Conservation (phyloP, 2,888 invertebrate species). For the Hybos culiciformis region DNA sequence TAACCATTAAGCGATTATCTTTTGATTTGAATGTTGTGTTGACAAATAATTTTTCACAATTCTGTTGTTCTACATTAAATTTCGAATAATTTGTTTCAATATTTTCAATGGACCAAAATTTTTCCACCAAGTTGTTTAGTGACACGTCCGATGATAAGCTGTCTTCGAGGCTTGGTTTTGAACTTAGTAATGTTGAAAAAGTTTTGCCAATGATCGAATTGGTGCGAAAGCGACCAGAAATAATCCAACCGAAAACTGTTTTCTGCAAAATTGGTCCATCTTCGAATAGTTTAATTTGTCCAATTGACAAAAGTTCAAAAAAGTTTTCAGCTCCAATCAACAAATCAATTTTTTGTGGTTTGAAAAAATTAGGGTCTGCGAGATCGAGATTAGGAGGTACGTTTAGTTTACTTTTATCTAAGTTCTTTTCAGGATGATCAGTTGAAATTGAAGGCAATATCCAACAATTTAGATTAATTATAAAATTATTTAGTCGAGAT, state of each 20-base stretch:
- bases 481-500: background rate
- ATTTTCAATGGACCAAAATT: constrained; percentile 13
- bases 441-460: background rate
- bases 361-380: background rate
- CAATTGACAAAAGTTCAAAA: constrained; percentile 12
- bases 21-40: constrained; percentile 4
- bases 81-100: constrained; percentile 5
- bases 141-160: background rate
- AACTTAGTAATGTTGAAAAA: too few species aligned
- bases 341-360: background rate
- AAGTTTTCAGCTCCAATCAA: constrained; percentile 6
- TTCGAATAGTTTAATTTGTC: constrained; percentile 11
- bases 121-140: background rate
- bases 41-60: constrained; percentile 10
- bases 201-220: too few species aligned
- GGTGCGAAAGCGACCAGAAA: background rate
- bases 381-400: background rate
- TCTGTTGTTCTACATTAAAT: constrained; percentile 6
- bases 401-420: background rate
- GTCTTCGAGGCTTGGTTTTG: too few species aligned
- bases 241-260: constrained; percentile 11
- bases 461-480: background rate
- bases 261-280: constrained; percentile 12
- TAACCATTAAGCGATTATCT: constrained; percentile 10
- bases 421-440: background rate